phyloP scores from a whole-genome alignment of 1,140 invertebrate genomes.

The Leptonema lineaticorne region DNA sequence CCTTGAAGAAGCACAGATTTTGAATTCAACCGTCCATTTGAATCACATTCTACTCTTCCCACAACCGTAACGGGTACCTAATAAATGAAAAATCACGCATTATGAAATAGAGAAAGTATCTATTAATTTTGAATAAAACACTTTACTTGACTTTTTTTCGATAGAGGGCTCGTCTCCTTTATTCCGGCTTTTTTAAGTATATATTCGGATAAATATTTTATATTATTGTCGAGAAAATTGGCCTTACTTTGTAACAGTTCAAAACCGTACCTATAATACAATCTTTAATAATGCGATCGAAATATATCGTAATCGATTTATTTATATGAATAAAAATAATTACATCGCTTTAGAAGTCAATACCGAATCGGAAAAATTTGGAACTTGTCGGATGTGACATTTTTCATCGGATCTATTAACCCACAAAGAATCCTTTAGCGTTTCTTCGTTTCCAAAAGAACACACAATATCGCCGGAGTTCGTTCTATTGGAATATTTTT shows the following conservation, averaged over 20 bases:
- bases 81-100: constrained; percentile 20
- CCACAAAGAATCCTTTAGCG: constrained; percentile 41
- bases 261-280: constrained; percentile 51
- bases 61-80: constrained; percentile 57
- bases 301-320: not conserved
- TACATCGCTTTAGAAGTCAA: constrained; percentile 52
- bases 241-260: constrained; percentile 54
- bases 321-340: constrained; percentile 42
- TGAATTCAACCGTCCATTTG: constrained; percentile 67
- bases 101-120: not conserved
- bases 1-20: constrained; percentile 71
- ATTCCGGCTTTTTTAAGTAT: constrained; percentile 52
- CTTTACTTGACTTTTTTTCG: constrained; percentile 52
- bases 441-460: constrained; percentile 51
- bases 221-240: constrained; percentile 49
- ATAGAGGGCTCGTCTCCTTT: constrained; percentile 47
- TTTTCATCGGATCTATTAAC: constrained; percentile 21
- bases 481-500: constrained; percentile 57
- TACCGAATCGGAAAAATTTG: constrained; percentile 33
- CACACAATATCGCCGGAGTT: constrained; percentile 59
- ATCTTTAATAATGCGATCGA: not conserved
- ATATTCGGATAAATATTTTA: constrained; percentile 50
- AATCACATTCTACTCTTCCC: constrained; percentile 75
- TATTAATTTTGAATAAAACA: constrained; percentile 4
- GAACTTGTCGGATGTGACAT: constrained; percentile 30